These are phyloP conservation scores for Odocoileus virginianus DNA, from an alignment of 2,113 vertebrate species.

Conservation along the genomic window DNA sequence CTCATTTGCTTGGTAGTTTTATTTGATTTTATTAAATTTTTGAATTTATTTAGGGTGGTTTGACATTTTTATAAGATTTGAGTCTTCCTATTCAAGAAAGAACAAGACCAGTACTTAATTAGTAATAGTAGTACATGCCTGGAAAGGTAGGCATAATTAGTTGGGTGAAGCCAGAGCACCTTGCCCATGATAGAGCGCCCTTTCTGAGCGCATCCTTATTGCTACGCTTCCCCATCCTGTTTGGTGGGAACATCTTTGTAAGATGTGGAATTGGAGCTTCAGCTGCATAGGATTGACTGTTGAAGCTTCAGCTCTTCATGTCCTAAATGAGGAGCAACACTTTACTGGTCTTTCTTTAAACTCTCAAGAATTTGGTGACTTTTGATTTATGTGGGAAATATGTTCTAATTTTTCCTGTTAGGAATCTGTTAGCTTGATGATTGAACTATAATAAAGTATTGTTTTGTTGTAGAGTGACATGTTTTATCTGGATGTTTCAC, in stretches of 20 bases:
- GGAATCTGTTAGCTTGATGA: background rate
- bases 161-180: background rate
- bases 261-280: background rate
- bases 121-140: background rate
- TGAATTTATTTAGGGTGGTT: background rate
- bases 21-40: conserved; percentile 2
- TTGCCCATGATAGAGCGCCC: background rate
- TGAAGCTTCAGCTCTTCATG: background rate
- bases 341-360: background rate
- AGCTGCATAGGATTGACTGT: too few species aligned
- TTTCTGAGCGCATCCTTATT: background rate
- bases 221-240: background rate
- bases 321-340: background rate
- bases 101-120: background rate
- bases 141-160: background rate
- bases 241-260: too few species aligned
- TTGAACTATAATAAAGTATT: background rate
- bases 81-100: background rate
- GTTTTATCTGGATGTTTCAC: background rate
- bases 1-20: background rate
- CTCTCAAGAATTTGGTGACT: background rate
- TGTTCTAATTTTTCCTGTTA: background rate
- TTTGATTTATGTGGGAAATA: background rate
- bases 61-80: conserved; percentile 8
- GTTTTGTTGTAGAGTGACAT: background rate